These are phyloP conservation scores for Callyntrura sp. DNA, from an alignment of 2,888 invertebrate genomes.

Conservation along the genomic window DNA sequence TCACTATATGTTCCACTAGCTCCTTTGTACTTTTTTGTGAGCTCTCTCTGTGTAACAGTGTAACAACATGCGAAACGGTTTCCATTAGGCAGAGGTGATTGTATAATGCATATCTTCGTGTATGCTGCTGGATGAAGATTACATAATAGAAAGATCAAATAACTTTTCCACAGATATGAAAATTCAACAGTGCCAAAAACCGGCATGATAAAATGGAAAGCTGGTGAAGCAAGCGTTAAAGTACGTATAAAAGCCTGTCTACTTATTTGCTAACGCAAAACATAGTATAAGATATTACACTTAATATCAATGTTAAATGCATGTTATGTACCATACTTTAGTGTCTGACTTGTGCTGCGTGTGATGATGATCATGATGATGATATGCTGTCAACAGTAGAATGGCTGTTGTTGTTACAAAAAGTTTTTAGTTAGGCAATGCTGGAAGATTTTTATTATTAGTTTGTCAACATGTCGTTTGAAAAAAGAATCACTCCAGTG, in stretches of 20 bases:
- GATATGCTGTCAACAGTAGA: constrained; percentile 36
- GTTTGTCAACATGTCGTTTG: constrained; percentile 67
- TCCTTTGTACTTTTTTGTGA: constrained; percentile 12
- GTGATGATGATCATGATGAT: background rate
- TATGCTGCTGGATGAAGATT: background rate
- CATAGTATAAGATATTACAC: background rate
- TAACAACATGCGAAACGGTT: background rate
- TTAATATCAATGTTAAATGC: background rate
- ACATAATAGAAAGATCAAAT: background rate
- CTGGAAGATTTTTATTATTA: constrained; percentile 43
- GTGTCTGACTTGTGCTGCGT: background rate
- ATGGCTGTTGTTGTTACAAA: constrained; percentile 26
- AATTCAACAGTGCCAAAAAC: background rate
- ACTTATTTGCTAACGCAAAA: background rate
- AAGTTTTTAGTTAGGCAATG: constrained; percentile 39
- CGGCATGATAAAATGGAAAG: background rate
- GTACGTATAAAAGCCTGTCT: background rate
- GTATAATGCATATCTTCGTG: background rate
- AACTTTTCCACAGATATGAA: background rate
- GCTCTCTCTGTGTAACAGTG: constrained; percentile 10
- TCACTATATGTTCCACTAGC: background rate
- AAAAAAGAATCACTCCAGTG: constrained; percentile 78
- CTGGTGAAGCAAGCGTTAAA: too few species aligned
- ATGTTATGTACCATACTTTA: background rate
- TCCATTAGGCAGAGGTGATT: background rate